Percentiles rank a stretch among this genome's conserved stretches.
Conservation (phyloP, 2,797 vertebrate genomes). For the Gobio occitaniae region DNA sequence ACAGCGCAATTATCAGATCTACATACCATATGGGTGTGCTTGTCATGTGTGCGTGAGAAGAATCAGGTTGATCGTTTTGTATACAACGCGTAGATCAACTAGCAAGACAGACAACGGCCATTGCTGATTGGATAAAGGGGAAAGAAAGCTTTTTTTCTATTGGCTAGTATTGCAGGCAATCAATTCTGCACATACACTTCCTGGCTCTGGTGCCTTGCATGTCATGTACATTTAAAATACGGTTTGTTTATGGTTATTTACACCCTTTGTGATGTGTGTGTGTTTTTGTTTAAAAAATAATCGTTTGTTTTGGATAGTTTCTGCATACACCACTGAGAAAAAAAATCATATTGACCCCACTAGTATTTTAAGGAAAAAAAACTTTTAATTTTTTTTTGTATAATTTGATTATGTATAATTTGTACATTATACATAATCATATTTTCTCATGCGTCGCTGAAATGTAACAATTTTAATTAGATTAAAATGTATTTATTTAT, state of each 20-base stretch:
- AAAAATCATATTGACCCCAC: too few relatives aligned
- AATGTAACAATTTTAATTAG: background rate
- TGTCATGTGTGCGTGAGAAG: background rate
- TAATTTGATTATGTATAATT: background rate
- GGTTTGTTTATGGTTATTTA: background rate
- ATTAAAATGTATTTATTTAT: background rate
- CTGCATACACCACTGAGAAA: background rate
- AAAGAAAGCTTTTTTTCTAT: background rate
- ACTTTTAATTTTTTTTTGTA: too few relatives aligned
- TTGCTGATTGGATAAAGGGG: conserved; percentile 26
- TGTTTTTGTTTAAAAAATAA: background rate
- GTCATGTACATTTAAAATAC: background rate
- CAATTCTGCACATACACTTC: conserved; percentile 30
- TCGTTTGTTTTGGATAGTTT: background rate
- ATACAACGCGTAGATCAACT: background rate
- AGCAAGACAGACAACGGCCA: background rate
- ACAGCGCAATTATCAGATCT: background rate
- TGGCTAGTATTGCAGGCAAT: conserved; percentile 24
- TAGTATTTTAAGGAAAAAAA: too few relatives aligned
- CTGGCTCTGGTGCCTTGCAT: conserved; percentile 7
- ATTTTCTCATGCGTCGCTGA: background rate
- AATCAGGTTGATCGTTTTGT: background rate
- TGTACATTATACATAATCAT: background rate
- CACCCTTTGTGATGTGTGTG: background rate
- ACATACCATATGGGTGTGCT: background rate